Evolutionary conservation across 1,140 invertebrate genomes (phyloP).

Genomic region (Conus ventricosus): DNA sequence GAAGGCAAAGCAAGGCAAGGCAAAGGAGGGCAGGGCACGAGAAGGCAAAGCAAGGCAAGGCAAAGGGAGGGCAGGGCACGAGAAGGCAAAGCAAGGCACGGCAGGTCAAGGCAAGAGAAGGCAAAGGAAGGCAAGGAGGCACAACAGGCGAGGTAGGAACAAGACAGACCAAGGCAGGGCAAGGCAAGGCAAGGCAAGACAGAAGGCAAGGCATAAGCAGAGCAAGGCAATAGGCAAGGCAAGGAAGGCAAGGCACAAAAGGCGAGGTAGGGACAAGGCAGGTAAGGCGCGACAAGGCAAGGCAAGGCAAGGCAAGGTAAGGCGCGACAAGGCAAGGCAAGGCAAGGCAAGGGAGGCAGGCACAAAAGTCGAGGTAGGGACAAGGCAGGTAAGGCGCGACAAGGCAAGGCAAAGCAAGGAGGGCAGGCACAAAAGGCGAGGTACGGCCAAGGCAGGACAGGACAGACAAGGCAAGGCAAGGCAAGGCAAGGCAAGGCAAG

Average conservation of each 20-base stretch:
- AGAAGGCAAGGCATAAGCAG: slow-evolving; percentile 4
- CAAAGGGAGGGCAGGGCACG: too few relatives aligned
- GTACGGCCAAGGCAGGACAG: too few relatives aligned
- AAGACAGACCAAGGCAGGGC: slow-evolving; percentile 13
- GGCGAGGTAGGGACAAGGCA: slow-evolving; percentile 8
- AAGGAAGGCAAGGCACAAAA: slow-evolving; percentile 16
- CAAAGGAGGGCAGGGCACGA: too few relatives aligned
- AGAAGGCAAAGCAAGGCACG: not conserved
- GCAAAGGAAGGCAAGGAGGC: not conserved
- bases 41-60: too few relatives aligned
- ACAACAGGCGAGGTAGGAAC: not conserved
- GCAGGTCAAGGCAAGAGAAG: not conserved
- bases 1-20: too few relatives aligned
- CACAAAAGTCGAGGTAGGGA: not conserved
- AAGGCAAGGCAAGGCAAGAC: slow-evolving; percentile 31
- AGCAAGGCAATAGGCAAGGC: slow-evolving; percentile 26
- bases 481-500: too few relatives aligned
- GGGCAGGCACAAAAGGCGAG: not conserved
- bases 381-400: not conserved
- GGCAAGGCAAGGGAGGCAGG: not conserved
- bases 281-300: slow-evolving; percentile 13
- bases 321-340: not conserved
- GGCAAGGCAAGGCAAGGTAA: slow-evolving; percentile 7
- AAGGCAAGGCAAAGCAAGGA: not conserved
- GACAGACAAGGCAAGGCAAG: too few relatives aligned